These are phyloP conservation scores for Chrysotoxum bicinctum DNA, from an alignment of 2,888 invertebrate genomes.

Conservation along the genomic window DNA sequence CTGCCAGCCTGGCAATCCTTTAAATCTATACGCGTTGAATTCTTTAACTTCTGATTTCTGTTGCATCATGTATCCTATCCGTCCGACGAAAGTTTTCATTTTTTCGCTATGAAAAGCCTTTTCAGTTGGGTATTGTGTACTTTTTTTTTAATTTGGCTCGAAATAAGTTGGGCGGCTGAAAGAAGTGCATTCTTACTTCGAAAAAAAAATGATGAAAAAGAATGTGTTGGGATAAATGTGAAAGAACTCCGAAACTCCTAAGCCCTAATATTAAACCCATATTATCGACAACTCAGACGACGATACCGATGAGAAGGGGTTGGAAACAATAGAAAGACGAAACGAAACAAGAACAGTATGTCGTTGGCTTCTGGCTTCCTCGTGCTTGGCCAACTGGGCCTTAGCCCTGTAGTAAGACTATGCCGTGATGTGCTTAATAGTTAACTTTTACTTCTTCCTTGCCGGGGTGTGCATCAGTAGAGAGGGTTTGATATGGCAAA, in stretches of 20 bases:
- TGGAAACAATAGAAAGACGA: constrained; percentile 21
- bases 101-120: neutral
- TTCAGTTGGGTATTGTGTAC: neutral
- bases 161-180: constrained; percentile 8
- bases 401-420: constrained; percentile 3
- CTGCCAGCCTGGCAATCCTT: constrained; percentile 31
- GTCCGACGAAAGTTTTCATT: constrained; percentile 13
- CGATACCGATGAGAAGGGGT: neutral
- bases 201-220: neutral
- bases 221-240: neutral
- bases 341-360: neutral
- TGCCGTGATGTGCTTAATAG: constrained; percentile 39
- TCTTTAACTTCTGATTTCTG: constrained; percentile 39
- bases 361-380: constrained; percentile 21
- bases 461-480: neutral
- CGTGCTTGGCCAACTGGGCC: constrained; percentile 8
- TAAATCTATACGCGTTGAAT: constrained; percentile 26
- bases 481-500: constrained; percentile 40
- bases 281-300: constrained; percentile 39
- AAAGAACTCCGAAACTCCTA: constrained; percentile 32
- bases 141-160: neutral
- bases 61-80: neutral
- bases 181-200: constrained; percentile 26
- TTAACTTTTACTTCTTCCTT: constrained; percentile 47
- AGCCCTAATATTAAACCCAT: constrained; percentile 60